Percentiles rank a stretch among this genome's conserved stretches.
These are phyloP conservation scores for Stenodera caucasica DNA, from an alignment of 2,888 invertebrate species.

Conservation along the genomic window DNA sequence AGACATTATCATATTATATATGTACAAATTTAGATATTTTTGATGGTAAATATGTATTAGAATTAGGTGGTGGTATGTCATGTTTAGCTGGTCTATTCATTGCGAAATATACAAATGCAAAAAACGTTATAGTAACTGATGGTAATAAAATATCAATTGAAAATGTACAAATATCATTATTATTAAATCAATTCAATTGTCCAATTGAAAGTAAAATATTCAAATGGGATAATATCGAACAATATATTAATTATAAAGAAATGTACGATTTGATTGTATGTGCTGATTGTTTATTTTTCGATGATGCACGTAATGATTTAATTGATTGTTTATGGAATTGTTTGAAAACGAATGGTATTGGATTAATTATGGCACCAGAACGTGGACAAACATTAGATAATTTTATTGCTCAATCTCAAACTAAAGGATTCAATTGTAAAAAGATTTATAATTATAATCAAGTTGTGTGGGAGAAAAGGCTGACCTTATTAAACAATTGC, in stretches of 20 bases:
- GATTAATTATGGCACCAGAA: conserved; percentile 75
- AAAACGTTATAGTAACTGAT: conserved; percentile 71
- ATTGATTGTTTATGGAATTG: conserved; percentile 69
- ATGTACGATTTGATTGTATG: conserved; percentile 73
- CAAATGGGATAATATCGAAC: conserved; percentile 59
- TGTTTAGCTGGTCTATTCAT: conserved; percentile 76
- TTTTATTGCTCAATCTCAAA: conserved; percentile 66
- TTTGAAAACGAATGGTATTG: conserved; percentile 64
- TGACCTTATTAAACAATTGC: conserved; percentile 61
- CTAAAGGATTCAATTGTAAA: conserved; percentile 62
- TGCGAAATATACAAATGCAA: conserved; percentile 67
- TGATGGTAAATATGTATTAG: conserved; percentile 69
- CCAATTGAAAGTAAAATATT: conserved; percentile 60
- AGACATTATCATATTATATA: conserved; percentile 70
- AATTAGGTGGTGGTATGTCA: conserved; percentile 84
- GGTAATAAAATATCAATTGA: conserved; percentile 76
- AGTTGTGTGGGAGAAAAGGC: conserved; percentile 69
- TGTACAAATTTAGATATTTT: conserved; percentile 68
- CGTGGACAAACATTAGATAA: conserved; percentile 71
- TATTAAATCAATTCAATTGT: conserved; percentile 64
- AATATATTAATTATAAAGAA: conserved; percentile 39
- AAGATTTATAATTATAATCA: conserved; percentile 65
- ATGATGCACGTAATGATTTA: conserved; percentile 68
- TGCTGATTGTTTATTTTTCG: conserved; percentile 80
- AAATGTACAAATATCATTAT: conserved; percentile 69